Evolutionary conservation across 2,888 invertebrate species (phyloP), one percentile per base, ranked within the genome.

Genomic region (Erpobdella octoculata): DNA sequence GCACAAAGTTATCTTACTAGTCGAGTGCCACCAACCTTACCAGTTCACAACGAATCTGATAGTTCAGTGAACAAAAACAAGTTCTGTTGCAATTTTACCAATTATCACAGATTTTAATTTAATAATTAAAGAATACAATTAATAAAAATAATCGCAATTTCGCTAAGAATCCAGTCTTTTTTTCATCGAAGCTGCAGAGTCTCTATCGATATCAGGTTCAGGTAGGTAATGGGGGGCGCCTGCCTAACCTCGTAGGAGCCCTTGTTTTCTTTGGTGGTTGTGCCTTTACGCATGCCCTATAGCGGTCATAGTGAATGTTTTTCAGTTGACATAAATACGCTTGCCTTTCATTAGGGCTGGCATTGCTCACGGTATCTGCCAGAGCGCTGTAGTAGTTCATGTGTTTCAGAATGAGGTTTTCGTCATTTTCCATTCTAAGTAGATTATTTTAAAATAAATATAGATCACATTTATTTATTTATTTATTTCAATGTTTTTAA

Each of bases 251-350:
- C 33, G 62, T 33, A 35, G 62, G 5, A 66, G 41, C 25, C 37
- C 25, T 18, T 31, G 35, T 8, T 36, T n/a, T 59, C 15, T 15
- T 18, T 9, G 59, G 12, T 18, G 59, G 12, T 9, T 15, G 15
- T 18, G 12, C 9, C 21, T 12, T 9, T 9, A 61, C 5, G 31
- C 73, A 73, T 12, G 25, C 37, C 66, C 35, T 38, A 46, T 71
- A 71, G 15, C 58, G 38, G 33, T 73, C 73, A 33, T 66, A 71
- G 62, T 71, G 36, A 28, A 67, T 61, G 35, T 71, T 70, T 21
- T n/a, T 31, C 46, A 53, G 33, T 8, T 65, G 25, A 31, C 73
- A 73, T 0, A 73, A 28, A 61, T 73, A 62, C 5, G 25, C 35
- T 2, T 28, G 21, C 41, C 21, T 48, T 33, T 31, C n/a, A 3